Percentiles rank a stretch among this genome's conserved stretches.
Evolutionary conservation across 2,113 vertebrate genomes (phyloP).

Genomic region (Loxodonta africana): DNA sequence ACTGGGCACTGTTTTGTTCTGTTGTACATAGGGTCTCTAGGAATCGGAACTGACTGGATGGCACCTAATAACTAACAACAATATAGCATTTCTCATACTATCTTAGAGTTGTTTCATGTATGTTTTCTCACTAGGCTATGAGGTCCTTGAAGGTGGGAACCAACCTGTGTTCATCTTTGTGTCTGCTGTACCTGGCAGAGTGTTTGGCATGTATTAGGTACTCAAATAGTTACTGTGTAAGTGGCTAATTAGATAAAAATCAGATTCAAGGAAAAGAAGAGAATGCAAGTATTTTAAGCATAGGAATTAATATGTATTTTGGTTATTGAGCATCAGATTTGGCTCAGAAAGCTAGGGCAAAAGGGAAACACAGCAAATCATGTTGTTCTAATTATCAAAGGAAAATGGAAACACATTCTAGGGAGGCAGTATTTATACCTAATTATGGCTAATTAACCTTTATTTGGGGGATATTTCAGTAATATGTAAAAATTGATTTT

Average conservation of each 20-base stretch:
- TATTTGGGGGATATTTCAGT: background rate
- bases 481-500: background rate
- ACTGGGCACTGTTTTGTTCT: too few species aligned
- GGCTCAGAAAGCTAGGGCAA: background rate
- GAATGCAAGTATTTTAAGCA: background rate
- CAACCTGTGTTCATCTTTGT: background rate
- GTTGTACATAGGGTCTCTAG: too few species aligned
- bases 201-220: background rate
- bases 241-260: slow-evolving; percentile 24
- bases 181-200: background rate
- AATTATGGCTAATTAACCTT: background rate
- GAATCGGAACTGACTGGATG: too few species aligned
- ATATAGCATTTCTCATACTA: background rate
- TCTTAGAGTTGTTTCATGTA: background rate
- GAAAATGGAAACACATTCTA: background rate
- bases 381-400: background rate
- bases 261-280: background rate
- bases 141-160: background rate
- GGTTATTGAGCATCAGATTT: background rate
- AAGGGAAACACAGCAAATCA: slow-evolving; percentile 26
- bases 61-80: too few species aligned
- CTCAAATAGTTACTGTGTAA: background rate
- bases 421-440: background rate
- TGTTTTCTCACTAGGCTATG: slow-evolving; percentile 28
- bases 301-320: background rate